Evolutionary conservation across 2,888 invertebrate genomes (phyloP), one percentile per base, ranked within the genome.

Genomic region (Coleophora deauratella): DNA sequence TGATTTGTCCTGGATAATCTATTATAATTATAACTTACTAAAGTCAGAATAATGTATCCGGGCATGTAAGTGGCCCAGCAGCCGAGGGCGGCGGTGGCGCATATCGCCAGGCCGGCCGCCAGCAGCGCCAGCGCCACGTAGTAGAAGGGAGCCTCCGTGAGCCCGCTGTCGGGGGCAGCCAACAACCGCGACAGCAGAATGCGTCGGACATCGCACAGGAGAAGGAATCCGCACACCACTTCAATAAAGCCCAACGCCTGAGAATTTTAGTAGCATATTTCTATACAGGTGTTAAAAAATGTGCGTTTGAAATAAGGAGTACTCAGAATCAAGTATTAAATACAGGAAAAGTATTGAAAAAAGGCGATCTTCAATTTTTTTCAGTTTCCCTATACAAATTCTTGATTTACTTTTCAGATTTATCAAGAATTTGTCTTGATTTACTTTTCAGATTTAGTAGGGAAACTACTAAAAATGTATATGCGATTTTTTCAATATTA

Each of bases 61-160:
- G 91, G 90, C 55, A 93, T 85, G 58, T 92, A 93, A 0, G 92
- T 90, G 0, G 93, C 93, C 93, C 94, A 94, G 69, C 93, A 94
- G 37, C 94, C 94, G 13, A 94, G 72, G 35, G 94, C 89, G 3
- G 92, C 90, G 1, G 90, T 88, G 6, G 90, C 81, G 40, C 92
- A 89, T 38, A 93, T 88, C 30, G 90, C 70, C 40, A 94, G 82
- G 1, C 94, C 94, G 0, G 91, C 84, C 0, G 87, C 85, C n/a
- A 92, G 87, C 38, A 93, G 69, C 2, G 89, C 91, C 37, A 94
- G 84, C 0, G 93, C 90, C 7, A 92, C 81, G 62, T 94, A 94
- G 64, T 93, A 92, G 56, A 94, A 90, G 10, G 94, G 86, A 0
- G 94, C 93, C 57, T 94, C 91, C 1, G 89, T 88, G 43, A 92